Evolutionary conservation across 2,113 vertebrate genomes (phyloP).

Genomic region (Tapirus terrestris): DNA sequence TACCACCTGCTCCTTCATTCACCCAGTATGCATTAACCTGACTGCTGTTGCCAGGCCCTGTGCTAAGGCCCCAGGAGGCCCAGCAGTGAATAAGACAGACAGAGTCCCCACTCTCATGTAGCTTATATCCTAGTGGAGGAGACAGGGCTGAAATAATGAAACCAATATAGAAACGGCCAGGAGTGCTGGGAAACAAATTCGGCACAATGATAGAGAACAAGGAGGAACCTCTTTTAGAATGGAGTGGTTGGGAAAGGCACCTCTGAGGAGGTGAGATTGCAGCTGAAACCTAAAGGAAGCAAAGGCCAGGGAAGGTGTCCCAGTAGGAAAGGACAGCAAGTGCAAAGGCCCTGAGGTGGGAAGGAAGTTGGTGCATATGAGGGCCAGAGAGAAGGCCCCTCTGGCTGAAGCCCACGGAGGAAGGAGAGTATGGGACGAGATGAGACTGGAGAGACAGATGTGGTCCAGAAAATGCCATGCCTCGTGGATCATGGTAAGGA

Average conservation of each 20-base stretch:
- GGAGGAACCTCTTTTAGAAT: not conserved
- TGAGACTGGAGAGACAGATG: not conserved
- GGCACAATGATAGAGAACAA: not conserved
- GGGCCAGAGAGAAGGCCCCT: not conserved
- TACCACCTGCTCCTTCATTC: not conserved
- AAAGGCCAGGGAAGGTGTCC: not conserved
- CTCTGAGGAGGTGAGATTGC: not conserved
- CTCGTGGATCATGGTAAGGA: not conserved
- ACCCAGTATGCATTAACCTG: not conserved
- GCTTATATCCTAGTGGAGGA: not conserved
- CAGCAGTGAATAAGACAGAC: not conserved
- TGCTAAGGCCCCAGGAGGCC: not conserved
- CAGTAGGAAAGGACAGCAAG: not conserved
- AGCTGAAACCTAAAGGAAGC: not conserved
- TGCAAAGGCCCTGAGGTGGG: constrained; percentile 31
- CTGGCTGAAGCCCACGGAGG: not conserved
- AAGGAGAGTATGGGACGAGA: not conserved
- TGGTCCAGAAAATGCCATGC: not conserved
- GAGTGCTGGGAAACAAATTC: not conserved
- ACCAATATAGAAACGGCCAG: not conserved
- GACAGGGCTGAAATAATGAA: not conserved
- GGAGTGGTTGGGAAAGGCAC: not conserved
- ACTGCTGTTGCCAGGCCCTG: not conserved
- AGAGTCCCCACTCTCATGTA: not conserved
- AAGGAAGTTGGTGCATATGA: not conserved